Evolutionary conservation across 2,113 vertebrate species (phyloP).

Genomic region (Nymphicus hollandicus): DNA sequence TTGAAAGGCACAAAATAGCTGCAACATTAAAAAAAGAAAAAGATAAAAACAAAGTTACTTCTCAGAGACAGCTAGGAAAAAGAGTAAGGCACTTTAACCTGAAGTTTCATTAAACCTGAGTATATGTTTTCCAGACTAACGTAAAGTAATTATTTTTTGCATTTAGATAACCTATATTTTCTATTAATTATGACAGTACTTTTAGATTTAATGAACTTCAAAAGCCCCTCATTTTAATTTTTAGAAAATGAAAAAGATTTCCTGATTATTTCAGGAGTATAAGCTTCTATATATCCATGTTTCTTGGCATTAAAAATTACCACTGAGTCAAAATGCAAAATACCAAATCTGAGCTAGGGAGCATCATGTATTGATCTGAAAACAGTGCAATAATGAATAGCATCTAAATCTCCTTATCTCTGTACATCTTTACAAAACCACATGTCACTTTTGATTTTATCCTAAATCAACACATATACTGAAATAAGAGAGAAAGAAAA

Average conservation of each 20-base stretch:
- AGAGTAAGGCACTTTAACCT: background rate
- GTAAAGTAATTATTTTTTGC: background rate
- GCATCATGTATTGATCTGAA: background rate
- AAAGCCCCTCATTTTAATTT: background rate
- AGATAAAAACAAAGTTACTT: background rate
- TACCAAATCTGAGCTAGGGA: background rate
- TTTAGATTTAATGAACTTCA: background rate
- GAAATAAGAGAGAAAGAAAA: background rate
- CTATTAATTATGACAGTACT: background rate
- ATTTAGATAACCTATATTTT: background rate
- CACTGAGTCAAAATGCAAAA: background rate
- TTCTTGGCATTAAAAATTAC: background rate
- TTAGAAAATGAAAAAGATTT: background rate
- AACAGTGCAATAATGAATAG: background rate
- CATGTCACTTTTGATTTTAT: background rate
- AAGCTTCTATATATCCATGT: background rate
- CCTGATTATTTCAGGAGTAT: background rate
- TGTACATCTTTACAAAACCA: background rate
- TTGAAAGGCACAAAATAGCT: constrained; percentile 99
- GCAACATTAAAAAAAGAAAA: background rate
- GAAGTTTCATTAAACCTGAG: background rate
- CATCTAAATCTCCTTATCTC: background rate
- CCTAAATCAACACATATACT: background rate
- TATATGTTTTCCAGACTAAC: background rate
- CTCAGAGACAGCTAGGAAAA: background rate